Conservation (phyloP, 2,888 invertebrate genomes). For the Tortricodes alternella region DNA sequence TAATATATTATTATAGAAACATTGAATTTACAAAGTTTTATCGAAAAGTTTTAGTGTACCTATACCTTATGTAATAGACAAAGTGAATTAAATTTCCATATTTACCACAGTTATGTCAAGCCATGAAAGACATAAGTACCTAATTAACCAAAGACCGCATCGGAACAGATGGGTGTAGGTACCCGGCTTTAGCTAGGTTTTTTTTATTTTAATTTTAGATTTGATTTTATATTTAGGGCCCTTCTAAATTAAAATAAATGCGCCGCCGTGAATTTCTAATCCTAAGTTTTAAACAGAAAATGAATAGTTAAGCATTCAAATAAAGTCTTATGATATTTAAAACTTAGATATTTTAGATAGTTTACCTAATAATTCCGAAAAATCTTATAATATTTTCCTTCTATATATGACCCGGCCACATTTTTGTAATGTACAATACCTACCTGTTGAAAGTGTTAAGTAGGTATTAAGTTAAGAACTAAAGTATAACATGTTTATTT, state of each 20-base stretch:
- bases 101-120: too few relatives aligned
- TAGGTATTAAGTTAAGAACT: background rate
- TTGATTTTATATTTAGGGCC: background rate
- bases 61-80: too few relatives aligned
- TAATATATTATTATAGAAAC: background rate
- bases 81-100: background rate
- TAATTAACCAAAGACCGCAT: too few relatives aligned
- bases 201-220: background rate
- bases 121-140: too few relatives aligned
- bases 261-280: slow-evolving; percentile 9
- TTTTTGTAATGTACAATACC: background rate
- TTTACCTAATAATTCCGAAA: slow-evolving; percentile 31
- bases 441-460: background rate
- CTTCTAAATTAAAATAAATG: background rate
- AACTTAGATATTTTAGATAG: slow-evolving; percentile 31
- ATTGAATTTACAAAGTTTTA: background rate
- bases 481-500: too few relatives aligned
- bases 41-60: too few relatives aligned
- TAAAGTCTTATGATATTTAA: slow-evolving; percentile 32
- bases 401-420: background rate
- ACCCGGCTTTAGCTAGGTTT: background rate
- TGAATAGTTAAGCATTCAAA: slow-evolving; percentile 29
- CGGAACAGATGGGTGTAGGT: too few relatives aligned
- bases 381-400: slow-evolving; percentile 10
- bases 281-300: slow-evolving; percentile 15